These are phyloP conservation scores for Drosophila micromelanica DNA, from an alignment of 1,140 invertebrate species.

Conservation along the genomic window DNA sequence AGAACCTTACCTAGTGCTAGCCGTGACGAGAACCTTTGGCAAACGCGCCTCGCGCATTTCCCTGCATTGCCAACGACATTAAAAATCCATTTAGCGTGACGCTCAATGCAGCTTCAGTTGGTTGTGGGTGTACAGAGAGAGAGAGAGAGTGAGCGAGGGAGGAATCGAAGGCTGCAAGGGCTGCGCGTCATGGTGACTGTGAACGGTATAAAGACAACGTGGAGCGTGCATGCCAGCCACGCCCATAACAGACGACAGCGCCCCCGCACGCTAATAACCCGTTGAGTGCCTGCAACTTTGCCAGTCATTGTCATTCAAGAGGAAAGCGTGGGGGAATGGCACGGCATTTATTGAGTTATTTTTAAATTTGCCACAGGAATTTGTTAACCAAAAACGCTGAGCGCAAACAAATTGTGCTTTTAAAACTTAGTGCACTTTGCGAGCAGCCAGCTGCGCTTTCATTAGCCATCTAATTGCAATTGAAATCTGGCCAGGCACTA, in stretches of 20 bases:
- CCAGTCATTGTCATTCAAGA: slow-evolving; percentile 61
- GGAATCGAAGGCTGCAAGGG: slow-evolving; percentile 17
- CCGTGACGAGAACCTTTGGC: slow-evolving; percentile 64
- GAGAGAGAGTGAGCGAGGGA: background rate
- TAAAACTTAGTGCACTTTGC: slow-evolving; percentile 12
- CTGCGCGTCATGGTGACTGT: slow-evolving; percentile 36
- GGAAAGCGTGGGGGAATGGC: background rate
- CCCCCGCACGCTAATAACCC: slow-evolving; percentile 65
- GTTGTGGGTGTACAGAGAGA: background rate
- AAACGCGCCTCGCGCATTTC: slow-evolving; percentile 49
- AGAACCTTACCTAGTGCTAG: slow-evolving; percentile 42
- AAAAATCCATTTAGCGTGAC: slow-evolving; percentile 78
- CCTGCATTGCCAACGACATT: slow-evolving; percentile 77
- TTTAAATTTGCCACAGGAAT: slow-evolving; percentile 67
- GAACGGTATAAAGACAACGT: slow-evolving; percentile 33
- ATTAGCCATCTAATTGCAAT: slow-evolving; percentile 39
- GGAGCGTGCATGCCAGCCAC: slow-evolving; percentile 17
- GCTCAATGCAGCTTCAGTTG: slow-evolving; percentile 57
- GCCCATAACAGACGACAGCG: slow-evolving; percentile 23
- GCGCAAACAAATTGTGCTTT: slow-evolving; percentile 50
- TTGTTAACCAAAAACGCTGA: slow-evolving; percentile 59
- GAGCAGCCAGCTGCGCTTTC: slow-evolving; percentile 25
- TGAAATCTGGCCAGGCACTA: slow-evolving; percentile 5
- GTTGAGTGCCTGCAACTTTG: slow-evolving; percentile 73
- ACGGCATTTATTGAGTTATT: slow-evolving; percentile 70